phyloP scores from a whole-genome alignment of 2,113 vertebrate species.

The Orthonyx spaldingii region DNA sequence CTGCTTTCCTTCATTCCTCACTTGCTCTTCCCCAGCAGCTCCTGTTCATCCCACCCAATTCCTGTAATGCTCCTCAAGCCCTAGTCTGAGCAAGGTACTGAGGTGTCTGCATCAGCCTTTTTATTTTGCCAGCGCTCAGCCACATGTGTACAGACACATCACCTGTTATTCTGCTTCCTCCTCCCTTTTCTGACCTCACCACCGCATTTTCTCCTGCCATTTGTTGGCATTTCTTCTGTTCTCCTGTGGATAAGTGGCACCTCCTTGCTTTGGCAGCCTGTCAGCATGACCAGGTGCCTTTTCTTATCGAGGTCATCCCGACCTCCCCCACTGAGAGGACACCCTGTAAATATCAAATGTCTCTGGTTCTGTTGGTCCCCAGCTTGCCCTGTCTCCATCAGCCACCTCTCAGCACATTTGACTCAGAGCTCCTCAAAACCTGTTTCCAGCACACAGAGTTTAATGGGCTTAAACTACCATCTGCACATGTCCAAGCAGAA shows the following conservation, averaged over 20 bases:
- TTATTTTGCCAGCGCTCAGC: neutral
- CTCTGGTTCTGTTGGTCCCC: neutral
- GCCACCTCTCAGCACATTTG: neutral
- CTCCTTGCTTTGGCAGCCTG: neutral
- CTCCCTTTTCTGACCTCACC: neutral
- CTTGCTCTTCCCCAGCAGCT: neutral
- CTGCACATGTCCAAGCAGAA: neutral
- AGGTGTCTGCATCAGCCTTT: neutral
- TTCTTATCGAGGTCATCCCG: neutral
- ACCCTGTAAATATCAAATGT: accelerated
- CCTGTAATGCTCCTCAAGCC: neutral
- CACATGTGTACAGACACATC: accelerated
- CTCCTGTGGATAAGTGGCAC: neutral
- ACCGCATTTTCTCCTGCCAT: neutral
- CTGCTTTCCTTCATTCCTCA: neutral
- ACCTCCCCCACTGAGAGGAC: neutral
- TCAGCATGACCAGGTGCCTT: neutral
- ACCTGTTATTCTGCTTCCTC: neutral
- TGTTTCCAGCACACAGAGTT: neutral
- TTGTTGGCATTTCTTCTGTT: neutral
- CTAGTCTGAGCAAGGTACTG: neutral
- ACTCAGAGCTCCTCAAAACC: neutral
- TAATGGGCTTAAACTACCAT: neutral
- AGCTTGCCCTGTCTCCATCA: neutral
- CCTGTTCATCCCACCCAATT: neutral